These are phyloP conservation scores for Bradynema listronoti DNA, from an alignment of 1,140 invertebrate genomes.

Conservation along the genomic window DNA sequence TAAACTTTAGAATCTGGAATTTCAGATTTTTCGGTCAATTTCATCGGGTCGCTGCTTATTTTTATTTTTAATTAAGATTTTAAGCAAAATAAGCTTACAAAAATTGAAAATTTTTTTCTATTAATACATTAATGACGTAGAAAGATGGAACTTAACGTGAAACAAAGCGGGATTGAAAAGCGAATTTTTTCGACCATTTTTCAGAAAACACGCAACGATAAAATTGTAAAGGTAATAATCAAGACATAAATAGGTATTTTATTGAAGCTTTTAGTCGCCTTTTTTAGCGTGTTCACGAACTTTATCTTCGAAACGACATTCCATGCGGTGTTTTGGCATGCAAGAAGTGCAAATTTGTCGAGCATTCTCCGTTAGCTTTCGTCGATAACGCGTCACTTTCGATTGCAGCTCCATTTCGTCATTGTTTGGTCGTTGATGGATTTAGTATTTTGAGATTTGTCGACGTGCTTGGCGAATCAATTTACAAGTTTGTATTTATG, in stretches of 20 bases:
- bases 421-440: slow-evolving; percentile 27
- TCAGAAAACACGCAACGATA: slow-evolving; percentile 23
- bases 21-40: too few relatives aligned
- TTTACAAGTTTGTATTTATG: slow-evolving; percentile 15
- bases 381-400: slow-evolving; percentile 10
- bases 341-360: slow-evolving; percentile 6
- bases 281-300: slow-evolving; percentile 35
- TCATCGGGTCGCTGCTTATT: too few relatives aligned
- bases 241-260: slow-evolving; percentile 1
- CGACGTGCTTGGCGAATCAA: slow-evolving; percentile 29
- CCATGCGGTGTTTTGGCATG: slow-evolving; percentile 26
- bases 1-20: too few relatives aligned
- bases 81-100: too few relatives aligned
- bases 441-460: slow-evolving; percentile 32
- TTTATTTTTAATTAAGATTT: too few relatives aligned
- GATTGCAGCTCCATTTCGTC: slow-evolving; percentile 13
- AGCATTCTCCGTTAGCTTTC: slow-evolving; percentile 10
- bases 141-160: slow-evolving; percentile 11
- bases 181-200: slow-evolving; percentile 14
- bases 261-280: background rate
- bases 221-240: slow-evolving; percentile 25
- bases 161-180: slow-evolving; percentile 14
- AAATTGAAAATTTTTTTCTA: too few relatives aligned
- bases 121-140: too few relatives aligned
- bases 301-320: slow-evolving; percentile 32